Percentiles rank a stretch among this genome's conserved stretches.
These are phyloP conservation scores for Drosophila sulfurigaster DNA, from an alignment of 1,140 invertebrate species.

Conservation along the genomic window DNA sequence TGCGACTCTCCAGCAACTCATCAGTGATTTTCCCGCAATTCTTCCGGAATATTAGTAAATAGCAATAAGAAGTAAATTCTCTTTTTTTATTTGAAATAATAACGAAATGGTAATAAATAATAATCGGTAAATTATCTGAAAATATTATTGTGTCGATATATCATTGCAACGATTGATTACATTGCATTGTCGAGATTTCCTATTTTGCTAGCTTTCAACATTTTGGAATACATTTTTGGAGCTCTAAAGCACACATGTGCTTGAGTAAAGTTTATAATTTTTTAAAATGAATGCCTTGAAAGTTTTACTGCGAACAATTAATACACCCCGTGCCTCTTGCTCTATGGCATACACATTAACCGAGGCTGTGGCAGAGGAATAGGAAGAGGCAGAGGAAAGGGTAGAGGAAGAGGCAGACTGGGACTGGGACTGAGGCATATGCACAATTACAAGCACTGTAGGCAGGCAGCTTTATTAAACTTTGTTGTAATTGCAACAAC, in stretches of 20 bases:
- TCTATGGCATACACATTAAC: background rate
- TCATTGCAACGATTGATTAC: too few relatives aligned
- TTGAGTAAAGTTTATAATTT: conserved; percentile 30
- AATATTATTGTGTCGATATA: too few relatives aligned
- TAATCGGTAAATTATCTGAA: too few relatives aligned
- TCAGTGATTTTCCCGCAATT: too few relatives aligned
- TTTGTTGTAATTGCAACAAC: conserved; percentile 79
- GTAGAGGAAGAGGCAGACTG: background rate
- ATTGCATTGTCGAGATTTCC: too few relatives aligned
- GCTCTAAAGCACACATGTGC: conserved; percentile 35
- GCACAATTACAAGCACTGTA: conserved; percentile 49
- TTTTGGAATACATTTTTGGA: background rate
- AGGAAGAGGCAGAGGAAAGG: background rate
- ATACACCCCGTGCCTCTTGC: conserved; percentile 15
- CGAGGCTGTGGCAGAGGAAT: background rate
- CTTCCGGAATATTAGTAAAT: too few relatives aligned
- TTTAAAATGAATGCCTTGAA: conserved; percentile 37
- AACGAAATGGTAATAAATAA: too few relatives aligned
- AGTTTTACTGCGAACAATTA: conserved; percentile 43
- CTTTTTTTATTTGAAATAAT: too few relatives aligned
- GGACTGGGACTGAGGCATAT: background rate
- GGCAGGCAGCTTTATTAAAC: conserved; percentile 73
- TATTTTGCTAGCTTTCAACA: background rate
- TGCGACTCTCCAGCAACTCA: too few relatives aligned
- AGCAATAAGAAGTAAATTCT: too few relatives aligned